Base-by-base conservation (phyloP, 2,888 invertebrate genomes). In the Cheilosia variabilis region DNA sequence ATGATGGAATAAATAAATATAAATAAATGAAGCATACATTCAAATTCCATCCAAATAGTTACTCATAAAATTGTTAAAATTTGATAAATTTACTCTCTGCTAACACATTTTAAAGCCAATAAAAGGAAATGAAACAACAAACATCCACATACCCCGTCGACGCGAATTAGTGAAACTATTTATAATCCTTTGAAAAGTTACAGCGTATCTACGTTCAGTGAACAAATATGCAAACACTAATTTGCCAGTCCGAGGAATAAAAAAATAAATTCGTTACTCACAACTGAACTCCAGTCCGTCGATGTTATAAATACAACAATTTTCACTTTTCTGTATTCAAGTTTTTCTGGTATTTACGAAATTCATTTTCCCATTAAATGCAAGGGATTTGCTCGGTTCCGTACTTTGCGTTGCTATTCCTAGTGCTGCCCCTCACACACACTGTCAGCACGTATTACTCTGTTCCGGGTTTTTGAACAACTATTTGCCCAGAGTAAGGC, bases 321-420 rank as follows among this genome's bases (percentile, higher is more conserved):
- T 63, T 55, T 34, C 45, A 31, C 52, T 43, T 72, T 60, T 52
- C 60, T 41, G 58, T 37, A 50, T 24, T 37, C 13, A 50, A 24
- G 60, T 22, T 62, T 72, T 72, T 45, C 72, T 57, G 13, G 13
- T 37, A 37, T 73, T 73, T 65, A 47, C 63, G 55, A 37, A 55
- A 73, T 65, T 65, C 47, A 73, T 73, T 63, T 73, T 55, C 55
- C 73, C 73, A 73, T 73, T 73, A 57, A 55, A 37, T 65, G 73
- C 73, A 65, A 27, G 45, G 55, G 63, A 55, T 73, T 63, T 53
- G 19, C 10, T 17, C 50, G 2, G 15, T 37, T 47, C 17, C 1
- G n/a, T 45, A 45, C n/a, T n/a, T 45, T 53, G 1, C 19, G 63
- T 55, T n/a, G 15, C 31, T 24, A 17, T 1, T 5, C 47, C 45